Percentiles rank a stretch among this genome's conserved stretches.
Conservation (phyloP, 2,113 vertebrate genomes). For the Sterrhoptilus dennistouni region DNA sequence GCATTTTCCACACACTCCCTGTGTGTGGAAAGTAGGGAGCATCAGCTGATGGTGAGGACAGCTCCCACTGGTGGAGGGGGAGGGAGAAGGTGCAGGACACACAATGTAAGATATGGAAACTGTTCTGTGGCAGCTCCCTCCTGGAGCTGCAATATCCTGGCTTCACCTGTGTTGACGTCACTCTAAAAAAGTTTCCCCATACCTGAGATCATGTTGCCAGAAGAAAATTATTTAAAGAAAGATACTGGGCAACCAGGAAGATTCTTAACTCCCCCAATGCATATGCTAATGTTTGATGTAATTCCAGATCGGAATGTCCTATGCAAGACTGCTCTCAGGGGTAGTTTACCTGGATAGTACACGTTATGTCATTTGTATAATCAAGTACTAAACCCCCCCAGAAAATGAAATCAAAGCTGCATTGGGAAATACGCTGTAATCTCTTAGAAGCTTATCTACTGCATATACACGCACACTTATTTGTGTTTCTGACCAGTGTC, state of each 20-base stretch:
- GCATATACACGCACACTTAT: fast-evolving
- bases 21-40: no score
- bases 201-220: not conserved
- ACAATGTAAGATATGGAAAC: fast-evolving
- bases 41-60: not conserved
- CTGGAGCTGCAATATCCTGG: fast-evolving
- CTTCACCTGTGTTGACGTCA: fast-evolving
- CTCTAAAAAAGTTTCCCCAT: fast-evolving
- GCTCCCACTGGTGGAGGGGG: not conserved
- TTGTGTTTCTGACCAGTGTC: not conserved
- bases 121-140: fast-evolving
- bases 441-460: not conserved
- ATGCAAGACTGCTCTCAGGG: not conserved
- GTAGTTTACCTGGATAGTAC: not conserved
- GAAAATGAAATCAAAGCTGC: not conserved
- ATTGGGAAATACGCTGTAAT: not conserved
- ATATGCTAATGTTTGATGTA: not conserved
- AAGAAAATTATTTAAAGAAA: not conserved
- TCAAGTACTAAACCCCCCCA: not conserved
- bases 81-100: not conserved
- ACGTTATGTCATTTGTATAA: not conserved
- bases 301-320: not conserved
- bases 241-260: not conserved
- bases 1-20: fast-evolving
- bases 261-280: not conserved